These are phyloP conservation scores for Pseudochirops cupreus DNA, from an alignment of 2,797 vertebrate species.

Conservation along the genomic window DNA sequence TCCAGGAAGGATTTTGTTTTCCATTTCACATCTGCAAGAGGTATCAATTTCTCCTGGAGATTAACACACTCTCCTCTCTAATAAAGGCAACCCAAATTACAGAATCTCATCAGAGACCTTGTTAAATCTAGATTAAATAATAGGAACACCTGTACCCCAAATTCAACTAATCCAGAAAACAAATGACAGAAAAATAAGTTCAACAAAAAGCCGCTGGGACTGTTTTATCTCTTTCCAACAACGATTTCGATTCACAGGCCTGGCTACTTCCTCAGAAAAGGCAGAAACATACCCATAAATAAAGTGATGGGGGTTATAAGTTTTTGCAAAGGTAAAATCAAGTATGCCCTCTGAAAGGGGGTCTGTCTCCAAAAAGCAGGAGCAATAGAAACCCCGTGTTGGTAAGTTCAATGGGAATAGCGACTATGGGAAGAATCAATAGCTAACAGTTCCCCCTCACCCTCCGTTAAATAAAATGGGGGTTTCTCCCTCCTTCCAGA, in stretches of 20 bases:
- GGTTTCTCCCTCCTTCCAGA: constrained; percentile 50
- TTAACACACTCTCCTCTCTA: constrained; percentile 20
- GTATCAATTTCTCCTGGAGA: constrained; percentile 1
- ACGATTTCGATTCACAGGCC: constrained; percentile 24
- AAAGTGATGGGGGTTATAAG: constrained; percentile 54
- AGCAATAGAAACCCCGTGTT: constrained; percentile 57
- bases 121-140: constrained; percentile 41
- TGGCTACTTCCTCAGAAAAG: constrained; percentile 37
- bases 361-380: constrained; percentile 46
- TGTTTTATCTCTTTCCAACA: constrained; percentile 24
- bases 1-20: constrained; percentile 7
- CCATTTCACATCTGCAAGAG: constrained; percentile 46
- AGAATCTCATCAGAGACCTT: constrained; percentile 48
- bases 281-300: constrained; percentile 37
- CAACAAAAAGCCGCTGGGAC: constrained; percentile 1
- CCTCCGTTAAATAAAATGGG: constrained; percentile 34
- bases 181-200: constrained; percentile 31
- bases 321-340: constrained; percentile 58
- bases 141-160: constrained; percentile 28
- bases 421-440: constrained; percentile 60
- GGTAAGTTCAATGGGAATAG: background rate
- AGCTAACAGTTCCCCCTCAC: constrained; percentile 66
- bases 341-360: constrained; percentile 52
- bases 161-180: constrained; percentile 32
- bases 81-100: constrained; percentile 32